These are phyloP conservation scores for Anguilla rostrata DNA, from an alignment of 2,113 vertebrate species.

Conservation along the genomic window DNA sequence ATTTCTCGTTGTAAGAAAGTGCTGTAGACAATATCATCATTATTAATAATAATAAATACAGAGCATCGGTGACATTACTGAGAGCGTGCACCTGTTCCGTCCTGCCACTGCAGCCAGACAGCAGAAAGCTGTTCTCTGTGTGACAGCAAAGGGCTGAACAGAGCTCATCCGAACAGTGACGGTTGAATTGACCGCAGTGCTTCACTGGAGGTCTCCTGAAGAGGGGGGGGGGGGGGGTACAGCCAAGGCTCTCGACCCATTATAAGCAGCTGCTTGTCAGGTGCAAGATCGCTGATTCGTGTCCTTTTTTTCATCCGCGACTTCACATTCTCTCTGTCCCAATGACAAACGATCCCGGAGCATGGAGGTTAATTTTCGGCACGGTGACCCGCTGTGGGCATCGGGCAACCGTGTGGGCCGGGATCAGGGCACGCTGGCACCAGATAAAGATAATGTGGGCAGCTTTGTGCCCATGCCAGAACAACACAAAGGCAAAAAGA, in stretches of 20 bases:
- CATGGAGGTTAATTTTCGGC: not conserved
- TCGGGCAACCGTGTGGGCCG: not conserved
- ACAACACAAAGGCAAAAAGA: not conserved
- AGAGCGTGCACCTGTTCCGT: not conserved
- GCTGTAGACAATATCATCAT: too few species aligned
- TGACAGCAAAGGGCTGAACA: not conserved
- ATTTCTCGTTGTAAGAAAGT: too few species aligned
- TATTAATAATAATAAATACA: too few species aligned
- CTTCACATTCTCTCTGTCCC: not conserved
- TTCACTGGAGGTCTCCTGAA: not conserved
- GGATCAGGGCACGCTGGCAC: not conserved
- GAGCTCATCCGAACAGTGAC: not conserved
- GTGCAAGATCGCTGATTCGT: conserved; percentile 9
- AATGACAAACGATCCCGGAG: not conserved
- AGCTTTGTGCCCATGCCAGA: not conserved
- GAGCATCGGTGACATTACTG: not conserved
- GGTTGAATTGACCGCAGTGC: not conserved
- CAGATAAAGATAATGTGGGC: not conserved
- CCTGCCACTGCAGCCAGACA: not conserved
- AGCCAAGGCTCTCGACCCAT: not conserved
- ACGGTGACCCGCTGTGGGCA: not conserved
- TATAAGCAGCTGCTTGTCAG: conserved; percentile 3
- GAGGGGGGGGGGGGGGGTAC: not conserved
- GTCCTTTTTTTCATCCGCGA: not conserved
- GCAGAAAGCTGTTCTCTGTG: not conserved